Evolutionary conservation across 2,888 invertebrate species (phyloP).

Genomic region (Mantis religiosa): DNA sequence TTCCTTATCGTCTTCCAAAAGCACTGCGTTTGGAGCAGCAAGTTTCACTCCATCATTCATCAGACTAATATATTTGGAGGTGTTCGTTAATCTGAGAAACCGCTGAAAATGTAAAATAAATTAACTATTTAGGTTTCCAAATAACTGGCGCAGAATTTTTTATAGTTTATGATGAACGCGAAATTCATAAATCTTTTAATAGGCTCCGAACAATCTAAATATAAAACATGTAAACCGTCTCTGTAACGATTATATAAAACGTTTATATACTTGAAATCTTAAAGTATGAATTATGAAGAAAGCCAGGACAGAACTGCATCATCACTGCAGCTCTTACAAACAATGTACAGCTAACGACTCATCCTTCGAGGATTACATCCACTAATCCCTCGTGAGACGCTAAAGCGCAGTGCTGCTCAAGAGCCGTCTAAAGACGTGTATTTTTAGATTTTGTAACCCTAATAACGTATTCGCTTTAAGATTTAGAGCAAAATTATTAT

Average conservation of each 20-base stretch:
- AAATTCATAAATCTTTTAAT: too few species aligned
- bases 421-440: neutral
- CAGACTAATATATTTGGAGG: neutral
- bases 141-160: too few species aligned
- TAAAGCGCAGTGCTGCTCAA: neutral
- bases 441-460: neutral
- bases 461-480: neutral
- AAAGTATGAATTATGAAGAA: too few species aligned
- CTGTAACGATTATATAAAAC: too few species aligned
- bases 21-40: neutral
- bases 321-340: neutral
- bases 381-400: neutral
- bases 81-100: neutral
- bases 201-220: too few species aligned
- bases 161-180: too few species aligned
- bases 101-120: neutral
- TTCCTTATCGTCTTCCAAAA: neutral
- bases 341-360: neutral
- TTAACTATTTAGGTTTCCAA: neutral
- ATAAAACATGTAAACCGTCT: too few species aligned
- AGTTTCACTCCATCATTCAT: neutral
- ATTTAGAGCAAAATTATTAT: neutral
- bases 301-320: neutral
- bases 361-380: neutral
- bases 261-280: too few species aligned